These are phyloP conservation scores for Drosophila rufa DNA, from an alignment of 1,140 invertebrate genomes.

Conservation along the genomic window DNA sequence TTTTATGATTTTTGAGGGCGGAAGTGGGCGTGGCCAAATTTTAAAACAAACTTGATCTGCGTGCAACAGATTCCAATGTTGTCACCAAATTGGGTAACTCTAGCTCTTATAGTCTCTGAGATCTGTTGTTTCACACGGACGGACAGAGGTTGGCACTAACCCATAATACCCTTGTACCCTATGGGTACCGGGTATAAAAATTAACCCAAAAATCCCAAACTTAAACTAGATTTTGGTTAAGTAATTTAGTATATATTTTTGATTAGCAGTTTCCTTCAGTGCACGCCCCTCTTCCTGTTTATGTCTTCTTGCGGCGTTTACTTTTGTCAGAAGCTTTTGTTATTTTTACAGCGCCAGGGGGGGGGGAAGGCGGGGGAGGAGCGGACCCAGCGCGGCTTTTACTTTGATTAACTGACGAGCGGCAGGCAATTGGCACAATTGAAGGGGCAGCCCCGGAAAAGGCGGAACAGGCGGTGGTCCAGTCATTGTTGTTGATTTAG, in stretches of 20 bases:
- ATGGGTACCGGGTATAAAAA: too few relatives aligned
- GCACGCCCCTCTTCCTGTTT: conserved; percentile 45
- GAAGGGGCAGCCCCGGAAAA: conserved; percentile 45
- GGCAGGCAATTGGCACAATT: conserved; percentile 81
- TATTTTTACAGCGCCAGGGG: conserved; percentile 44
- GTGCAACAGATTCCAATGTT: too few relatives aligned
- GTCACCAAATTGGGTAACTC: too few relatives aligned
- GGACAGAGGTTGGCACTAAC: too few relatives aligned
- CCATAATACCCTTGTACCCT: too few relatives aligned
- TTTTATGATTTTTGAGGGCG: too few relatives aligned
- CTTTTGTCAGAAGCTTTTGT: conserved; percentile 62
- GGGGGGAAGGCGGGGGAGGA: neutral
- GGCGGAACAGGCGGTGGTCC: conserved; percentile 29
- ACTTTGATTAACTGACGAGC: conserved; percentile 82
- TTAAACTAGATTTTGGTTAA: too few relatives aligned
- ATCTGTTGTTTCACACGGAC: too few relatives aligned
- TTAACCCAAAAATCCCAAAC: too few relatives aligned
- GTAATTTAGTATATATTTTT: neutral
- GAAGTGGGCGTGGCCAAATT: too few relatives aligned
- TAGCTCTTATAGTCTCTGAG: too few relatives aligned
- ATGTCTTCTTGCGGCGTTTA: conserved; percentile 67
- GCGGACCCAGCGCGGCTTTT: conserved; percentile 56
- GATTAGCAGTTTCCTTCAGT: neutral
- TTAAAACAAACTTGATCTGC: too few relatives aligned
- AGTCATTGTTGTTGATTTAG: conserved; percentile 80